These are phyloP conservation scores for Plusia festucae DNA, from an alignment of 2,888 invertebrate genomes.

Conservation along the genomic window DNA sequence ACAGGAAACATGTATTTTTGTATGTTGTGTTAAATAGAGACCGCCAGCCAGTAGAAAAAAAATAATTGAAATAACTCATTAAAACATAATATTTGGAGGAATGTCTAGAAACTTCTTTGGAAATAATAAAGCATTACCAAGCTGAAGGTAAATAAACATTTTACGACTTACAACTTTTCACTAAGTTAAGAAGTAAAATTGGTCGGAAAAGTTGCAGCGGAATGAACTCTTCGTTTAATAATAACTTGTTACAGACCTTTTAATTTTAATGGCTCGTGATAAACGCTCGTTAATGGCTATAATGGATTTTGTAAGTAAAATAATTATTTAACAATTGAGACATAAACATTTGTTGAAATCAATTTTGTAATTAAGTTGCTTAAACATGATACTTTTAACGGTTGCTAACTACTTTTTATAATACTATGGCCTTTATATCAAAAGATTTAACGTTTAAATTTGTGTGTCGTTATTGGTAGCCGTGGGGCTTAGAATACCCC, in stretches of 20 bases:
- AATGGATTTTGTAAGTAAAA: constrained; percentile 12
- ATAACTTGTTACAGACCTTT: constrained; percentile 36
- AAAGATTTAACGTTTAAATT: too few species aligned
- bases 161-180: constrained; percentile 1
- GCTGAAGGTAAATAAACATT: constrained; percentile 1
- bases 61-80: too few species aligned
- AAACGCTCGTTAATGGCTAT: constrained; percentile 13
- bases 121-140: not conserved
- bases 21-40: too few species aligned
- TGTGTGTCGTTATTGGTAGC: too few species aligned
- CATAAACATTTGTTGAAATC: not conserved
- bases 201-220: constrained; percentile 17
- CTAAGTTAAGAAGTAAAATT: constrained; percentile 10
- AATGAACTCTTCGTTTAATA: constrained; percentile 35
- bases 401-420: too few species aligned
- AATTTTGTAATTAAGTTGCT: not conserved
- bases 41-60: too few species aligned
- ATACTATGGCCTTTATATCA: too few species aligned
- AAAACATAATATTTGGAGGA: too few species aligned
- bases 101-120: not conserved
- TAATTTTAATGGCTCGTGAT: constrained; percentile 31
- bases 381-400: not conserved
- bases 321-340: not conserved
- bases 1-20: too few species aligned
- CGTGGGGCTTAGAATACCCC: too few species aligned